phyloP scores from a whole-genome alignment of 2,797 vertebrate species.

The Agapornis canus region DNA sequence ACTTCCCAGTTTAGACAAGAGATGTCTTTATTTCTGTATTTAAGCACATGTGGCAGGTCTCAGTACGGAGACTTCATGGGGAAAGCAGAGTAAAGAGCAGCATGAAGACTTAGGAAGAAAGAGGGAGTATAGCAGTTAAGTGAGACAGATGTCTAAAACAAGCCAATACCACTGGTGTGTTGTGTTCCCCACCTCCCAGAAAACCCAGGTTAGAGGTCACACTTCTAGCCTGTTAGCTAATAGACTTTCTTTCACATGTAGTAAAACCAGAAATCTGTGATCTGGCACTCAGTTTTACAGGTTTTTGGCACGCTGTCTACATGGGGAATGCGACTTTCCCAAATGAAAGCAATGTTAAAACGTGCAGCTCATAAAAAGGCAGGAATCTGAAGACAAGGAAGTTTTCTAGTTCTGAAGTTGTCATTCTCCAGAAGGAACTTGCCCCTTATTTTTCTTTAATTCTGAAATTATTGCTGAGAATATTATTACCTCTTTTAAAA shows the following conservation, averaged over 20 bases:
- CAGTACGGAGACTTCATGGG: background rate
- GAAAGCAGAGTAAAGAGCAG: accelerated
- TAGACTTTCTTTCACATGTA: background rate
- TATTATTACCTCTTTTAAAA: background rate
- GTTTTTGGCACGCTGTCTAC: background rate
- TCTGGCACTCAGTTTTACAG: background rate
- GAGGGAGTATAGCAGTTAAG: background rate
- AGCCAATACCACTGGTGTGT: background rate
- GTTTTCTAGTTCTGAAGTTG: background rate
- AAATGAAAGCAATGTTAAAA: background rate
- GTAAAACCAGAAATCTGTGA: background rate
- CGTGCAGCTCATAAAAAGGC: accelerated
- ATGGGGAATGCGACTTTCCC: background rate
- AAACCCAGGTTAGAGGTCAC: no score
- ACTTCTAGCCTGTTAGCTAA: background rate
- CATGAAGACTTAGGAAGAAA: background rate
- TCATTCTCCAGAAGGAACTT: background rate
- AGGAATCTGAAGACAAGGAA: background rate
- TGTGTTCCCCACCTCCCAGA: accelerated
- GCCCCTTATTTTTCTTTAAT: background rate
- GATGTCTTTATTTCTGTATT: background rate
- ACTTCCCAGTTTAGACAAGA: background rate
- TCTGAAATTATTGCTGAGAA: background rate
- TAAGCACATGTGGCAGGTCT: background rate
- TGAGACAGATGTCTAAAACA: background rate